phyloP scores from a whole-genome alignment of 2,113 vertebrate genomes.

The Motacilla tschutschensis region DNA sequence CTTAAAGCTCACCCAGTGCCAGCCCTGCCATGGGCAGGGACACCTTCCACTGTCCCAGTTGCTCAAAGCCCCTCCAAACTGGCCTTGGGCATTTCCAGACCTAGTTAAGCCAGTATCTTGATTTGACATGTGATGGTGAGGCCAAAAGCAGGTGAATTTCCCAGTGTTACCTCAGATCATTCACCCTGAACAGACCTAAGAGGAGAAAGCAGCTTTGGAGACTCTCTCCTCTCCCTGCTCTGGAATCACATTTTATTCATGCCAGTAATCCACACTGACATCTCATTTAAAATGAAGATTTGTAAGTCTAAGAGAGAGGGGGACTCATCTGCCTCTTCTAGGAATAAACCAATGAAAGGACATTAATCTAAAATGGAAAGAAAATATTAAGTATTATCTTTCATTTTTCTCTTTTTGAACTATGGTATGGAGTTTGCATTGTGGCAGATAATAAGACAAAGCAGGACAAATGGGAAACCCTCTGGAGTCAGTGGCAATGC shows the following conservation, averaged over 20 bases:
- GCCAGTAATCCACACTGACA: constrained; percentile 1
- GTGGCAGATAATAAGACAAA: constrained; percentile 42
- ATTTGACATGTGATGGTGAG: neutral
- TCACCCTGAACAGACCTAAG: neutral
- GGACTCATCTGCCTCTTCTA: constrained; percentile 9
- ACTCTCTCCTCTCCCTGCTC: neutral
- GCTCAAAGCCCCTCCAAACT: neutral
- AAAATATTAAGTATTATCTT: constrained; percentile 32
- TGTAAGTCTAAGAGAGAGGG: neutral
- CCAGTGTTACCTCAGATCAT: neutral
- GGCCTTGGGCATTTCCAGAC: neutral
- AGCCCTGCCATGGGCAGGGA: neutral
- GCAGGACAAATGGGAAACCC: constrained; percentile 32
- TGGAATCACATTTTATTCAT: neutral
- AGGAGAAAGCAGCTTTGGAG: neutral
- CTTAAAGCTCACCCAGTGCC: neutral
- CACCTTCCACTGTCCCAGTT: neutral
- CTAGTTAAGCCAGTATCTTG: neutral
- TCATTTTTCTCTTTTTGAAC: constrained; percentile 36
- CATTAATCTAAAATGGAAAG: constrained; percentile 29
- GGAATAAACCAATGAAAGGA: constrained; percentile 1
- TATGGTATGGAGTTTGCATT: neutral
- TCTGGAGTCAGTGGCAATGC: constrained; percentile 13
- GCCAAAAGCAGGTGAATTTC: neutral
- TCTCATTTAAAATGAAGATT: constrained; percentile 33